Evolutionary conservation across 2,888 invertebrate genomes (phyloP), one percentile per base, ranked within the genome.

Genomic region (Tenthredo notha): DNA sequence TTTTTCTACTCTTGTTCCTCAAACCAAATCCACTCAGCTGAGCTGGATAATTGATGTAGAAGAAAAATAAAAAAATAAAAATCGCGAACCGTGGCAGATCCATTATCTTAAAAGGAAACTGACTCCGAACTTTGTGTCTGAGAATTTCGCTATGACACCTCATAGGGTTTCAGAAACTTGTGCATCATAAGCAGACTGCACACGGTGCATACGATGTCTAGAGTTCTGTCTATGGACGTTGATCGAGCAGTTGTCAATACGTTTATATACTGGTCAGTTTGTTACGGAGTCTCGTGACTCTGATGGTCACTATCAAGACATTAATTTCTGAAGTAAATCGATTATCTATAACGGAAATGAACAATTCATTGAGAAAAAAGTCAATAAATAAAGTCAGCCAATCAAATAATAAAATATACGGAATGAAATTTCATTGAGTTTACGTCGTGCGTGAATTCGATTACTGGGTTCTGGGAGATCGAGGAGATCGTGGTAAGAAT

Each of bases 241-340:
- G 75, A 77, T 77, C 75, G 75, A 77, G 33, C 75, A 50, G 75
- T 25, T 50, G 75, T 47, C 75, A 18, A 77, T 77, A 77, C 50
- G 29, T 77, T 77, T 50, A 50, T 54, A 47, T 25, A 25, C 50
- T 50, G 75, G 25, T 77, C 25, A 74, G 72, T 25, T 40, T 18
- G 40, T 21, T 37, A 18, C 40, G 15, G n/a, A 77, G 33, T 50
- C 29, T 21, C 12, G 18, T 77, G 50, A 77, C 50, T 33, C 29
- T 18, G 43, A 33, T 77, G 77, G 50, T 29, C 21, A 54, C 54
- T 33, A 33, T 18, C 29, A 33, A 67, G 33, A 33, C 33, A 9
- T 25, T 74, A 15, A 43, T 5, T n/a, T 25, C 29, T 15, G 29
- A 21, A 54, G 18, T 33, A 33, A 77, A 33, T 33, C 29, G n/a